Evolutionary conservation across 2,113 vertebrate genomes (phyloP), one percentile per base, ranked within the genome.

Genomic region (Poecile atricapillus): DNA sequence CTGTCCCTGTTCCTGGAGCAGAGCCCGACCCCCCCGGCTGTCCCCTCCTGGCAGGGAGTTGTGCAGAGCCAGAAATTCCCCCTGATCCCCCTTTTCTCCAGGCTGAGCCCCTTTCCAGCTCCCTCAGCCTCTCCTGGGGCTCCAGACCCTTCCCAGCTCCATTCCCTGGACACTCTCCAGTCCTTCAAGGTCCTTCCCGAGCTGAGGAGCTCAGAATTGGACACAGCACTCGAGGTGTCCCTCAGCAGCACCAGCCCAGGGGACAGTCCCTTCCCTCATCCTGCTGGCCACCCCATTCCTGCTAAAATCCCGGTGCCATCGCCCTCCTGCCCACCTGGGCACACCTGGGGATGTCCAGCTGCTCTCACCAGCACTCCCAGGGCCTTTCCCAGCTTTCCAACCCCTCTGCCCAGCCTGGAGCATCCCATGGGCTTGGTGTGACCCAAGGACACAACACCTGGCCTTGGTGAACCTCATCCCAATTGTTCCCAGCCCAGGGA

Each of bases 351-450:
- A 27, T n/a, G 19, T 59, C 35, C 79, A 69, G 5, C 65, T 5
- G 1, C 11, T n/a, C 30, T 10, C 55, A 19, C 30, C 65, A 56
- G 35, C 79, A 30, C 24, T 12, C 22, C 30, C 65, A 60, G 58
- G 5, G 39, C 33, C 3, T 37, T 17, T 71, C 1, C n/a, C 78
- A 58, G 7, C 10, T 46, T 19, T 33, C 12, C 65, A 70, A 37
- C 37, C 80, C 56, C 67, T 62, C 53, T 82, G 1, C 30, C 56
- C 67, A 60, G 80, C 37, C 55, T 35, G 19, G 2, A 8, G 35
- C 1, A 8, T 13, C 55, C 78, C 43, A 11, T 39, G 63, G n/a
- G 22, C 22, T 21, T 47, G n/a, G 0, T 81, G 0, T 8, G 52
- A 47, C 63, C 43, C n/a, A 39, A n/a, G 35, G 23, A 81, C 28